Evolutionary conservation across 2,797 vertebrate genomes (phyloP), one percentile per base, ranked within the genome.

Genomic region (Cynodonichthys magdalenae): DNA sequence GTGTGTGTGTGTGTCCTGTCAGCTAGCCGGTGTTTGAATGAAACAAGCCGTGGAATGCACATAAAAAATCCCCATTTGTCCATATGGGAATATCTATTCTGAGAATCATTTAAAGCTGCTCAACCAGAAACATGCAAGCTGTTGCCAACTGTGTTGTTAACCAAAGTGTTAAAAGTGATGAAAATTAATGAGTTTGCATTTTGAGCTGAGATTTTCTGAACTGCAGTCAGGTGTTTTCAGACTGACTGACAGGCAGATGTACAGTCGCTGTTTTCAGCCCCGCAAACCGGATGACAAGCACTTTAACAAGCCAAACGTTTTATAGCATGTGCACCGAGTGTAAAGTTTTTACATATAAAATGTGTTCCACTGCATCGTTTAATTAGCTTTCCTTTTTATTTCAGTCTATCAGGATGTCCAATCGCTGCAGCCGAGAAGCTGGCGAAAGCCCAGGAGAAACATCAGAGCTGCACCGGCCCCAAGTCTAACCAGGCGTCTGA

Each of bases 361-460:
- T 56, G n/a, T 71, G 11, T 45, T 61, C 39, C 44, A 31, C 19
- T 6, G 15, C 20, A 8, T 41, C 46, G 42, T 60, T 66, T 17
- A 47, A 39, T 19, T 18, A 1, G 14, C 39, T 48, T 56, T 48
- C 20, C 17, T 15, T 20, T 18, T 75, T 42, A 51, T 92, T 91
- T 75, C 94, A 99, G 97, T 92, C 94, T 99, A 86, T 99, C 97
- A 17, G 97, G 97, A 85, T 99, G 97, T 91, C 98, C 97, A 66
- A 98, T 99, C 64, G 98, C 98, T 80, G 98, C 98, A 55, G 97
- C 97, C 8, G 98, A 99, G 92, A 99, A 99, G 87, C 87, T 99
- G 92, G 97, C 97, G 72, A 99, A 99, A 93, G 96, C 94, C 84
- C 96, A 99, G 79, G 97, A 99, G 89, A 99, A 99, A 80, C 97